Conservation (phyloP, 2,797 vertebrate genomes). For the Anabacerthia variegaticeps region DNA sequence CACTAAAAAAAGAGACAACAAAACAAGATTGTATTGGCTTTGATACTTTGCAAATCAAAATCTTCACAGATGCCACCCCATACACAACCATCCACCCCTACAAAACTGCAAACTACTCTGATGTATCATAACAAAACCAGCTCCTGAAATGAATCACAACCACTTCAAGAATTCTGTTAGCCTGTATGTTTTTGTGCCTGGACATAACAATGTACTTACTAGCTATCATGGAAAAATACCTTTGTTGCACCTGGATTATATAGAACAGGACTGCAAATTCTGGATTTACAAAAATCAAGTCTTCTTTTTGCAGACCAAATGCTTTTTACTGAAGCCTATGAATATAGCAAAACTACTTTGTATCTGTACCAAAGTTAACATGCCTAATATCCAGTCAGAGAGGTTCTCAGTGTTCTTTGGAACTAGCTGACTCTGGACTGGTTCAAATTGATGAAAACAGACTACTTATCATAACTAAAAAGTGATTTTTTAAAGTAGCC, state of each 20-base stretch:
- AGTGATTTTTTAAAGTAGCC: neutral
- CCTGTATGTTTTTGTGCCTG: neutral
- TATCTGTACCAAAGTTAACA: neutral
- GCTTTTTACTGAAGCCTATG: neutral
- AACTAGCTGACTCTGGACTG: neutral
- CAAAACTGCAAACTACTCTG: neutral
- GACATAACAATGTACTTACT: neutral
- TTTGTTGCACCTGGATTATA: neutral
- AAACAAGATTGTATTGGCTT: neutral
- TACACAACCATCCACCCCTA: neutral
- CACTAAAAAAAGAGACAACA: neutral
- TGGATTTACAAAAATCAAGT: neutral
- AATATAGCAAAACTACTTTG: neutral
- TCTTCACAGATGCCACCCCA: neutral
- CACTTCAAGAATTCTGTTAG: neutral
- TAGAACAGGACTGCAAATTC: neutral
- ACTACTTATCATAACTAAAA: neutral
- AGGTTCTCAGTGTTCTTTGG: neutral
- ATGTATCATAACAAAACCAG: neutral
- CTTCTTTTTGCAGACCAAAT: neutral
- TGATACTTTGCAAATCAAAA: neutral
- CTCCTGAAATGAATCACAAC: neutral
- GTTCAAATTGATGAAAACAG: neutral
- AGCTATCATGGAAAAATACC: neutral
- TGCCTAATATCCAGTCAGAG: too few species aligned